These are phyloP conservation scores for Diplolepis rosae DNA, from an alignment of 2,888 invertebrate species.

Conservation along the genomic window DNA sequence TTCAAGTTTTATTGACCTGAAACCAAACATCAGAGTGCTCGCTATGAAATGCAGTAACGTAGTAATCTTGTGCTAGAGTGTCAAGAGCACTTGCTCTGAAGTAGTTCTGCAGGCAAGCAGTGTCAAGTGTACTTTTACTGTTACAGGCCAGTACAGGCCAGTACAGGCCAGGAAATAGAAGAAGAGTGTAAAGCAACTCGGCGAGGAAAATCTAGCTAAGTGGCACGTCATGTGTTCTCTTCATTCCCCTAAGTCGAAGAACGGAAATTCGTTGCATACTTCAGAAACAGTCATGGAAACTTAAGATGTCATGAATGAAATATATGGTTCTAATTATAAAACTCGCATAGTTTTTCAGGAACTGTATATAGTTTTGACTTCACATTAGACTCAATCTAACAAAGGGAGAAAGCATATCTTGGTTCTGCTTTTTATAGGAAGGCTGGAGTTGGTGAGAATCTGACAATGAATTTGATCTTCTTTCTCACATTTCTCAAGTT, in stretches of 20 bases:
- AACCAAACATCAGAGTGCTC: neutral
- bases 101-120: conserved; percentile 9
- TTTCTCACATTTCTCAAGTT: neutral
- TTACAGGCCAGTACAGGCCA: neutral
- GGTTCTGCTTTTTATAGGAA: too few species aligned
- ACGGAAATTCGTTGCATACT: neutral
- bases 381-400: too few species aligned
- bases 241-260: neutral
- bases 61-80: conserved; percentile 10
- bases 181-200: neutral
- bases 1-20: neutral
- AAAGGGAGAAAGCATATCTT: too few species aligned
- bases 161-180: neutral
- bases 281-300: neutral
- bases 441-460: too few species aligned
- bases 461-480: neutral
- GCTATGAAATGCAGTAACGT: neutral
- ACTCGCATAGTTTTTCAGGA: too few species aligned
- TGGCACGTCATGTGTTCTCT: conserved; percentile 4
- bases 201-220: conserved; percentile 5
- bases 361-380: too few species aligned
- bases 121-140: conserved; percentile 17
- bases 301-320: too few species aligned
- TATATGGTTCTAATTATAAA: too few species aligned
- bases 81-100: conserved; percentile 16